phyloP scores from a whole-genome alignment of 2,113 vertebrate species.

The Columbina picui region DNA sequence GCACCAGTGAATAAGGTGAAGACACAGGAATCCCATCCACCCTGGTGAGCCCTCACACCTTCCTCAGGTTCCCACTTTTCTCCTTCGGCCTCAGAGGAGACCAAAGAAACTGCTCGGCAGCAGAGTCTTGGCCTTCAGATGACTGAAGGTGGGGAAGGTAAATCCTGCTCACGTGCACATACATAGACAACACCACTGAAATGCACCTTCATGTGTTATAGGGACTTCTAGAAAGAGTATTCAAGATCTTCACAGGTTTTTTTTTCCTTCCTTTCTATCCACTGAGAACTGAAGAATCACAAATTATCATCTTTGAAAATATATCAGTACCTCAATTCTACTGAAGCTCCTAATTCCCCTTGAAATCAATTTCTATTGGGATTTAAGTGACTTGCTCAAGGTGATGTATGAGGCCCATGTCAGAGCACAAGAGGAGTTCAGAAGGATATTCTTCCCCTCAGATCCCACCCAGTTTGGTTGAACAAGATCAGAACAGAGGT shows the following conservation, averaged over 20 bases:
- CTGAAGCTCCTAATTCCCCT: not conserved
- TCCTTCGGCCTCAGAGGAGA: not conserved
- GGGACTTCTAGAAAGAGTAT: not conserved
- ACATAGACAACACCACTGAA: not conserved
- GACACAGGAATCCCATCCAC: not conserved
- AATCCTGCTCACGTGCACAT: not conserved
- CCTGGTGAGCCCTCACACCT: not conserved
- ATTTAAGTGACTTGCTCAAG: not conserved
- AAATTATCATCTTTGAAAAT: not conserved
- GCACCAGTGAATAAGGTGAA: not conserved
- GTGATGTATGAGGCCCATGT: not conserved
- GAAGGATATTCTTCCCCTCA: not conserved
- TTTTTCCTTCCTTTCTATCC: not conserved
- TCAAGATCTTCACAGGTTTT: not conserved
- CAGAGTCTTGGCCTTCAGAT: not conserved
- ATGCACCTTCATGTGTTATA: rapidly evolving
- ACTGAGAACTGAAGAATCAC: not conserved
- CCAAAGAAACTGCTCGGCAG: not conserved
- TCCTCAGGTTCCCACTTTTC: not conserved
- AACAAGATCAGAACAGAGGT: not conserved
- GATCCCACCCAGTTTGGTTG: not conserved
- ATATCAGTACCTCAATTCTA: not conserved
- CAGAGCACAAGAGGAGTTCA: not conserved
- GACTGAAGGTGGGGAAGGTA: not conserved
- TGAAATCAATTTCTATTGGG: not conserved